phyloP scores from a whole-genome alignment of 2,113 vertebrate species.

The Scortum barcoo region DNA sequence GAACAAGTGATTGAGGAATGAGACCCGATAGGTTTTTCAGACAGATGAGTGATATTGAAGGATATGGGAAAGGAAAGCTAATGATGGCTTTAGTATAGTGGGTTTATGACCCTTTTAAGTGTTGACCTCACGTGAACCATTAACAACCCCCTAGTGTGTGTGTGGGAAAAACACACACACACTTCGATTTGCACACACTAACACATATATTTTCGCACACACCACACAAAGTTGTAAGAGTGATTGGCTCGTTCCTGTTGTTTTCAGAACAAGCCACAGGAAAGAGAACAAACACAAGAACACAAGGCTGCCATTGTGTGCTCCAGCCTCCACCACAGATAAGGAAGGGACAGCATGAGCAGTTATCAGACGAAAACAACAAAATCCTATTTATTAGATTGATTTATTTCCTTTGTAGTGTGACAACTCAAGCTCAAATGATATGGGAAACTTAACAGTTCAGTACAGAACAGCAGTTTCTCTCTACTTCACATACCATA shows the following conservation, averaged over 20 bases:
- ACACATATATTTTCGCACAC: constrained; percentile 34
- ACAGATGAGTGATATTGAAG: constrained; percentile 52
- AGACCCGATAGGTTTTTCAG: constrained; percentile 14
- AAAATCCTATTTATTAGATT: constrained; percentile 6
- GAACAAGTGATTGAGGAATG: constrained; percentile 6
- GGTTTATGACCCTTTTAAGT: constrained; percentile 65
- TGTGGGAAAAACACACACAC: constrained; percentile 55
- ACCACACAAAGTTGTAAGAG: constrained; percentile 36
- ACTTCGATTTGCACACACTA: background rate
- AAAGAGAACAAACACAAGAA: constrained; percentile 63
- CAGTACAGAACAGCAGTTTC: background rate
- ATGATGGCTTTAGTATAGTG: constrained; percentile 60
- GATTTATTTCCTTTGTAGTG: constrained; percentile 46
- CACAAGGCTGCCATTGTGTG: constrained; percentile 60
- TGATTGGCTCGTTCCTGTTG: constrained; percentile 57
- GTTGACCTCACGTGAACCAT: constrained; percentile 60
- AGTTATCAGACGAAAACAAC: constrained; percentile 26
- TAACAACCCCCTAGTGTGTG: constrained; percentile 50
- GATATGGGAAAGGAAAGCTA: constrained; percentile 61
- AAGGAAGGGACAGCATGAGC: constrained; percentile 44
- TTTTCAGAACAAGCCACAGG: constrained; percentile 42
- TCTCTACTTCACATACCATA: background rate
- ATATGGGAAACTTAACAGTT: background rate
- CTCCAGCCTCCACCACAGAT: constrained; percentile 35
- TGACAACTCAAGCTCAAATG: constrained; percentile 36